phyloP scores from a whole-genome alignment of 2,113 vertebrate genomes.

The Sylvia atricapilla region DNA sequence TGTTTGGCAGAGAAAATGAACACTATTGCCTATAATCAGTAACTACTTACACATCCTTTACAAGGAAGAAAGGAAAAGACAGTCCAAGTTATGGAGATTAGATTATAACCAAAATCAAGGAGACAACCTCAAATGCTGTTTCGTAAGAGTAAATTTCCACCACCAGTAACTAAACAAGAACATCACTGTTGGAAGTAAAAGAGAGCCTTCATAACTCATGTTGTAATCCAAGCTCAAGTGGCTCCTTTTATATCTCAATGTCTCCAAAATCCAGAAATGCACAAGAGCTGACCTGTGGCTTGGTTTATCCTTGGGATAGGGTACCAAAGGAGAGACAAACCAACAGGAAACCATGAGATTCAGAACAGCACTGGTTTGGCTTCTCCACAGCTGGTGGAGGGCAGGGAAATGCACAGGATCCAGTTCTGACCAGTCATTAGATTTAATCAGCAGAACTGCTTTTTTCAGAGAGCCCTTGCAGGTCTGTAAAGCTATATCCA shows the following conservation, averaged over 20 bases:
- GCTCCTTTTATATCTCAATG: not conserved
- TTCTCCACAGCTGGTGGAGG: not conserved
- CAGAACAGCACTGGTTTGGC: not conserved
- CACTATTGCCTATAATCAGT: not conserved
- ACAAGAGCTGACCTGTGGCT: not conserved
- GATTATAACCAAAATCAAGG: not conserved
- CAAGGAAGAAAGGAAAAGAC: not conserved
- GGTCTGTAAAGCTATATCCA: constrained; percentile 31
- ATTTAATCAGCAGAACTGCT: constrained; percentile 37
- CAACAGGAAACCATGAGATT: not conserved
- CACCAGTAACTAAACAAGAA: not conserved
- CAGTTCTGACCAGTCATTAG: constrained; percentile 27
- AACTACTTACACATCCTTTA: not conserved
- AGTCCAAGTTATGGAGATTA: not conserved
- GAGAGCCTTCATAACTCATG: not conserved
- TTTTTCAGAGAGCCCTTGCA: constrained; percentile 1
- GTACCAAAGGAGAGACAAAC: not conserved
- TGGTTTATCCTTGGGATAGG: not conserved
- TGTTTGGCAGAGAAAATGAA: not conserved
- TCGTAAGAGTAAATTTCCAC: not conserved
- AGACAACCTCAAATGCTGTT: not conserved
- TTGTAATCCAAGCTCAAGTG: not conserved
- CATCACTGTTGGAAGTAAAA: not conserved
- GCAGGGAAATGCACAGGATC: not conserved
- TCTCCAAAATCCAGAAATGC: not conserved